phyloP scores from a whole-genome alignment of 2,797 vertebrate genomes.

The Gephyroberyx darwinii region DNA sequence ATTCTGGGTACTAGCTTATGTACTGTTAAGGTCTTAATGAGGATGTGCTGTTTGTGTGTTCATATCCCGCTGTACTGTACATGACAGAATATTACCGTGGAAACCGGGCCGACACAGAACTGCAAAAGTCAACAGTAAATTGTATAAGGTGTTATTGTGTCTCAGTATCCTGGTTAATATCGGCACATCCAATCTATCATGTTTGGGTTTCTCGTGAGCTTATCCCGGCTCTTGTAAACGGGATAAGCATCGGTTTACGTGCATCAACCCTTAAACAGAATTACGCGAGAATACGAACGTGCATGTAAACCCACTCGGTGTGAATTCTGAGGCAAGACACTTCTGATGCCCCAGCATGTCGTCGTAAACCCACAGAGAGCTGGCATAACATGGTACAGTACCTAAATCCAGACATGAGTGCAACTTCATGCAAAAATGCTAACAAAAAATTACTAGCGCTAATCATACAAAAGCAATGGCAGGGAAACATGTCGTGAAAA shows the following conservation, averaged over 20 bases:
- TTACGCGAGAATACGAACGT: constrained; percentile 28
- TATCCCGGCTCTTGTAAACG: neutral
- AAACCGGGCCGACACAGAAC: neutral
- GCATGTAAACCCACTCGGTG: constrained; percentile 54
- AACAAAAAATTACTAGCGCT: constrained; percentile 42
- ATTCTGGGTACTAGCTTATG: constrained; percentile 36
- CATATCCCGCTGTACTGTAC: neutral
- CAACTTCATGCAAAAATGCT: constrained; percentile 78
- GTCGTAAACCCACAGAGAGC: constrained; percentile 64
- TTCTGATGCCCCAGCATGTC: constrained; percentile 55
- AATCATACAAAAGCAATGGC: constrained; percentile 71
- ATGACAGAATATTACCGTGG: neutral
- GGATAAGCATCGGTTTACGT: neutral
- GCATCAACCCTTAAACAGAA: neutral
- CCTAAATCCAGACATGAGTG: constrained; percentile 68
- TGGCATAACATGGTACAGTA: constrained; percentile 65
- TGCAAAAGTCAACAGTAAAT: neutral
- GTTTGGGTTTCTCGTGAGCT: neutral
- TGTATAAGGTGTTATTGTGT: too few species aligned
- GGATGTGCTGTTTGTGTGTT: neutral
- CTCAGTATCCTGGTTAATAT: neutral
- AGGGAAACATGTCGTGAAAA: constrained; percentile 61
- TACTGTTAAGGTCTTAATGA: neutral
- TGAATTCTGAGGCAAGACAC: constrained; percentile 57
- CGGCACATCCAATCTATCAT: too few species aligned